Conservation (phyloP, 2,797 vertebrate genomes). For the Sebastes itinus region DNA sequence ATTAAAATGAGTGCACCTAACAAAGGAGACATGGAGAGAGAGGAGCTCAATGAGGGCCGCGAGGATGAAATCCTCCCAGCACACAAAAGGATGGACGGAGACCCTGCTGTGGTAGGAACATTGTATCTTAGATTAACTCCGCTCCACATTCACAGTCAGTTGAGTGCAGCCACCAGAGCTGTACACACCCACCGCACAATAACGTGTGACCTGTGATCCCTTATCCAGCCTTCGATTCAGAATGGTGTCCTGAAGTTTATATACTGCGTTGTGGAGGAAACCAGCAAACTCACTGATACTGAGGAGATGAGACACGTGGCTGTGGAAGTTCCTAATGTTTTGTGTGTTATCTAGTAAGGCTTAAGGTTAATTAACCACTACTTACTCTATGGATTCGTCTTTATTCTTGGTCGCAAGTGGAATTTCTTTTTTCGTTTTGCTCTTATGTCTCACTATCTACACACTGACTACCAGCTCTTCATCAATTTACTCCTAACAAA, state of each 20-base stretch:
- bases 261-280: slow-evolving; percentile 11
- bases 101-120: slow-evolving; percentile 49
- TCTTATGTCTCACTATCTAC: not conserved
- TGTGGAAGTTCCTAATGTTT: not conserved
- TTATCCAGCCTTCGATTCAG: not conserved
- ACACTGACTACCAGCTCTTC: not conserved
- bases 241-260: slow-evolving; percentile 15
- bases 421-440: not conserved
- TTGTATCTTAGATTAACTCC: slow-evolving; percentile 64
- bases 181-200: not conserved
- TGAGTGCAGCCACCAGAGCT: slow-evolving; percentile 5
- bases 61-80: slow-evolving; percentile 14
- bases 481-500: not conserved
- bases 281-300: not conserved
- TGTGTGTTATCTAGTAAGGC: not conserved
- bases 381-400: not conserved
- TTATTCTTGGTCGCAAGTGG: not conserved
- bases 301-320: not conserved
- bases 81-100: slow-evolving; percentile 48
- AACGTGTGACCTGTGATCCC: not conserved
- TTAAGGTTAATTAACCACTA: not conserved
- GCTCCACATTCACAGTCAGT: slow-evolving; percentile 2
- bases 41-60: not conserved
- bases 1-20: not conserved
- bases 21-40: not conserved